A percentile compares a stretch with the other conserved stretches of the same genome.
These are phyloP conservation scores for Megamerina dolium DNA, from an alignment of 2,888 invertebrate genomes.

Conservation along the genomic window DNA sequence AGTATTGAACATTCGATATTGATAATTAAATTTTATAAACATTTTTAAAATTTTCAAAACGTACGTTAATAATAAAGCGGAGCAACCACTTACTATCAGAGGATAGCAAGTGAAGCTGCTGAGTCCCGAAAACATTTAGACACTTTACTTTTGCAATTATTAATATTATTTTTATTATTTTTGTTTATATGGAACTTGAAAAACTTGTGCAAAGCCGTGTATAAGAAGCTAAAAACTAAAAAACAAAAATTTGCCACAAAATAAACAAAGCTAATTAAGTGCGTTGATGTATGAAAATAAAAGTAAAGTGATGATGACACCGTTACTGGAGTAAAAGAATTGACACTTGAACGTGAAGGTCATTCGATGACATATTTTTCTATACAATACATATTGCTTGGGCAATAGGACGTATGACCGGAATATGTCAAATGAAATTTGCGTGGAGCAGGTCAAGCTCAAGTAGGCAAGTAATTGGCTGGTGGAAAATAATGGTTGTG, in stretches of 20 bases:
- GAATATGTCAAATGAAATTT: too few relatives aligned
- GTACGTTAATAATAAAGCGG: conserved; percentile 36
- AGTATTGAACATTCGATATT: background rate
- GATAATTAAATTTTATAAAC: background rate
- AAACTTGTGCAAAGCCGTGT: conserved; percentile 3
- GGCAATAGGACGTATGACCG: too few relatives aligned
- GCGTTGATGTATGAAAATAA: too few relatives aligned
- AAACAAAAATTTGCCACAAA: conserved; percentile 14
- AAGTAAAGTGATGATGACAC: too few relatives aligned
- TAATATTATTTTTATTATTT: too few relatives aligned
- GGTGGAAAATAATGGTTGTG: background rate
- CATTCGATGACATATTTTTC: too few relatives aligned
- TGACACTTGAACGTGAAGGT: too few relatives aligned
- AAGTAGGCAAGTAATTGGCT: background rate
- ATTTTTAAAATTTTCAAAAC: conserved; percentile 5
- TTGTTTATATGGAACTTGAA: conserved; percentile 14
- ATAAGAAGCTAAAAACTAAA: conserved; percentile 19
- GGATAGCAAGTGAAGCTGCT: conserved; percentile 44
- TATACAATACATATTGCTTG: too few relatives aligned
- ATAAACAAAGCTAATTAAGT: conserved; percentile 9
- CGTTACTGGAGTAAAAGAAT: too few relatives aligned
- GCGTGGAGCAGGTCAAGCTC: conserved; percentile 12
- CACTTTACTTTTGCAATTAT: too few relatives aligned
- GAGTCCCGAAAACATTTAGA: conserved; percentile 34
- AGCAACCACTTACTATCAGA: conserved; percentile 41